phyloP scores from a whole-genome alignment of 2,113 vertebrate species.

The Centropus bengalensis region DNA sequence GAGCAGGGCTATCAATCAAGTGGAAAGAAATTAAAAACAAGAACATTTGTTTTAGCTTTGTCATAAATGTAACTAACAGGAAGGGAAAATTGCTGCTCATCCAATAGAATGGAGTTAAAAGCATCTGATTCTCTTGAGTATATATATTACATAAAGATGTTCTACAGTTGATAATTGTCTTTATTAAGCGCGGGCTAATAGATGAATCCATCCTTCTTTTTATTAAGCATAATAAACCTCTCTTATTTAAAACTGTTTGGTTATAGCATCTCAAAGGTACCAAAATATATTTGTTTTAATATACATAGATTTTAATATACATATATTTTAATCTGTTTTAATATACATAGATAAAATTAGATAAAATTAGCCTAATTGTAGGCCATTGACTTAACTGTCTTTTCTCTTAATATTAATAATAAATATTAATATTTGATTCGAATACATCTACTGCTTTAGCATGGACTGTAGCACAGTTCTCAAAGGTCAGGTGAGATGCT shows the following conservation, averaged over 20 bases:
- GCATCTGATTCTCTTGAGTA: not conserved
- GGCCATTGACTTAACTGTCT: not conserved
- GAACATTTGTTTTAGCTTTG: not conserved
- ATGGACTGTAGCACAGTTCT: accelerated
- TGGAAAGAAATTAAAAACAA: not conserved
- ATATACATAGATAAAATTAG: not conserved
- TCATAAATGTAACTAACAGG: not conserved
- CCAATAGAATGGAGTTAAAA: not conserved
- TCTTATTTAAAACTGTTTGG: not conserved
- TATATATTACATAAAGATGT: not conserved
- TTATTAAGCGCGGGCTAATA: not conserved
- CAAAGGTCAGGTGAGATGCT: not conserved
- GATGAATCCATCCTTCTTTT: not conserved
- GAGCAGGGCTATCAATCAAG: not conserved
- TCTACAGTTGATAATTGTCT: not conserved
- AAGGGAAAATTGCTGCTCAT: not conserved
- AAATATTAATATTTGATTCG: not conserved
- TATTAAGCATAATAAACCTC: not conserved
- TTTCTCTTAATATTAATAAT: not conserved
- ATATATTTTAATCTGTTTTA: too few relatives aligned
- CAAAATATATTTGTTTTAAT: not conserved
- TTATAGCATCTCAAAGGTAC: not conserved
- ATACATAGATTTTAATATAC: too few relatives aligned
- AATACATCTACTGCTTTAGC: not conserved
- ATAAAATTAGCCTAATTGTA: not conserved